phyloP scores from a whole-genome alignment of 1,140 invertebrate species.

The Drosophila truncata region DNA sequence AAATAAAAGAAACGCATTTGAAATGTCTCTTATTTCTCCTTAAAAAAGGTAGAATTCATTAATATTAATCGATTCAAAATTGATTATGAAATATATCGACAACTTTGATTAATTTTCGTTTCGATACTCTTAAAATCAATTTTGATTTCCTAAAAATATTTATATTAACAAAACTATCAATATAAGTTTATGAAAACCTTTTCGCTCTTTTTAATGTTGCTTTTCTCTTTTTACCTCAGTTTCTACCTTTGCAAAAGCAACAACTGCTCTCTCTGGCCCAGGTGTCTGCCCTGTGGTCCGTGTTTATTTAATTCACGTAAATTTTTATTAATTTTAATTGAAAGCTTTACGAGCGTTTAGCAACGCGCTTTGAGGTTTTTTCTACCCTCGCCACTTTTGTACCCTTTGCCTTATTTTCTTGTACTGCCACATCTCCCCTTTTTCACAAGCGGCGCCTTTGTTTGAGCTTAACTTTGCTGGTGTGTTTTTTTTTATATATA shows the following conservation, averaged over 20 bases:
- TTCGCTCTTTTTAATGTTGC: background rate
- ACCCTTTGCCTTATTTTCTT: background rate
- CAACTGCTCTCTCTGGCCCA: background rate
- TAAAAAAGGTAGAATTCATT: too few species aligned
- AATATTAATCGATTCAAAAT: too few species aligned
- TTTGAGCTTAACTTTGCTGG: constrained; percentile 49
- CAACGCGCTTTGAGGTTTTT: constrained; percentile 28
- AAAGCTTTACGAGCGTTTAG: constrained; percentile 79
- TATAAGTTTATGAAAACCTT: background rate
- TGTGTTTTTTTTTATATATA: constrained; percentile 13
- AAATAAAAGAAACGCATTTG: too few species aligned
- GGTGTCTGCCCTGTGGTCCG: constrained; percentile 12
- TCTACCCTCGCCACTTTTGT: too few species aligned
- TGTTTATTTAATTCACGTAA: constrained; percentile 81
- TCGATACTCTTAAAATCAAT: too few species aligned
- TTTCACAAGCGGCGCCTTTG: constrained; percentile 56
- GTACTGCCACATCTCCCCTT: background rate
- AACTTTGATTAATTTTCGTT: too few species aligned
- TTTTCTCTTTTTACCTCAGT: background rate
- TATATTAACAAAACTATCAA: background rate
- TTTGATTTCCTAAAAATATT: too few species aligned
- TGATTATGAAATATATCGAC: too few species aligned
- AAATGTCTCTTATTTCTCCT: too few species aligned
- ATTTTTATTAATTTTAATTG: constrained; percentile 84
- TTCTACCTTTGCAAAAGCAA: constrained; percentile 6